Conservation (phyloP, 2,888 invertebrate species). For the Blera fallax region DNA sequence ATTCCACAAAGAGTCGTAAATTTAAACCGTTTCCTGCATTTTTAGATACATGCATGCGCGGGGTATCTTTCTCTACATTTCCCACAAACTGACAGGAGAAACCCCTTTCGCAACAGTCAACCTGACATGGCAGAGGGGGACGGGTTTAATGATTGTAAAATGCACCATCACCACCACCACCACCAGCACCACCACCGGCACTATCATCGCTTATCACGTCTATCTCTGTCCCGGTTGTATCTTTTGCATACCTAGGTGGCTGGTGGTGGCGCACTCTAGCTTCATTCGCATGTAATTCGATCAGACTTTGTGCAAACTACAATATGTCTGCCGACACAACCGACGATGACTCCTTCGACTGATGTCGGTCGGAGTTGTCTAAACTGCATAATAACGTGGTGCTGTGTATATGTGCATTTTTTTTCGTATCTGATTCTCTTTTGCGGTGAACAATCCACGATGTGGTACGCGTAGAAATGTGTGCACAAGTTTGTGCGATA, state of each 20-base stretch:
- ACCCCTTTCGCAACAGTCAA: background rate
- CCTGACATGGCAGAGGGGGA: background rate
- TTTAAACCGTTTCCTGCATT: background rate
- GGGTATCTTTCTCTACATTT: background rate
- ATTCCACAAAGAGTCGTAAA: background rate
- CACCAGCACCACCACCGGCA: background rate
- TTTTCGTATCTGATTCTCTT: constrained; percentile 3
- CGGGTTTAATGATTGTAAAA: background rate
- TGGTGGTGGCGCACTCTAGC: constrained; percentile 3
- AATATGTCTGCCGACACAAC: background rate
- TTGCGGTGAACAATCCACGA: constrained; percentile 5
- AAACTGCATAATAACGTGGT: background rate
- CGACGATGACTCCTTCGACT: background rate
- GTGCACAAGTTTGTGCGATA: constrained; percentile 24
- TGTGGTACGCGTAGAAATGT: constrained; percentile 7
- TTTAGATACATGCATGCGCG: background rate
- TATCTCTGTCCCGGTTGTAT: constrained; percentile 19
- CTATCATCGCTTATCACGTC: constrained; percentile 42
- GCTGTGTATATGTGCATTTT: background rate
- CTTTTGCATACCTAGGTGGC: constrained; percentile 10
- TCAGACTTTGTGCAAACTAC: constrained; percentile 53
- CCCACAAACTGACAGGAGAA: background rate
- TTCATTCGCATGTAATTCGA: constrained; percentile 55
- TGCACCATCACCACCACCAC: background rate
- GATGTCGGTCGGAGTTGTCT: background rate